Base-by-base conservation (phyloP, 2,888 invertebrate genomes). In the Escarpia spicata region DNA sequence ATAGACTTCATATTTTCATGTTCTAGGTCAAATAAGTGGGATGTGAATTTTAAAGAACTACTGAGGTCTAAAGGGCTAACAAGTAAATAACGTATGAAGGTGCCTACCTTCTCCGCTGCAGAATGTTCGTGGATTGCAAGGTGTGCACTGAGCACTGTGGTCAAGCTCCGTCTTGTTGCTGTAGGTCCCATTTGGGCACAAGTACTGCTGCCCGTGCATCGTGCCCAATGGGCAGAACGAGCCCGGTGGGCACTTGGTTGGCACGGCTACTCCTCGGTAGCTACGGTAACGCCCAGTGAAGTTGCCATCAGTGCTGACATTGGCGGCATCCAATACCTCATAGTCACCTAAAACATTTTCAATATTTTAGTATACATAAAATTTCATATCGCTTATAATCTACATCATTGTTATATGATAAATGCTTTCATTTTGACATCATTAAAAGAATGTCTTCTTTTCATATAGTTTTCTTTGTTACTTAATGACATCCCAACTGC, bases 141-240 rank as follows among this genome's bases (percentile, higher is more conserved):
- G 95, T 44, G 95, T 95, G 93, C 96, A 96, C 94, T 96, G 95
- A 26, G 94, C 93, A 6, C 94, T 92, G 90, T 93, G 94, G 58
- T 94, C 93, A 91, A 96, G 94, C 31, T 95, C 95, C 9, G 96
- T 95, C 90, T 91, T 93, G 94, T 96, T 96, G 93, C 95, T 95
- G 94, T 95, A 96, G 43, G 95, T 95, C 10, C 96, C 96, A 44
- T 94, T 94, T 15, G 96, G 96, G 94, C 96, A 96, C 43, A 96
- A 94, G 93, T 94, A 96, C 92, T 96, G 94, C n/a, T 91, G 91
- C 91, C 92, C 95, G 91, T 95, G 94, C 92, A 94, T 94, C 19
- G 96, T 95, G 9, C 95, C 94, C 10, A 93, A 92, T 2, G 95
- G 96, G 93, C 96, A 96, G 94, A 95, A 96, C 9, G 95, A 95